Evolutionary conservation across 2,888 invertebrate genomes (phyloP), one percentile per base, ranked within the genome.

Genomic region (Seira musarum): DNA sequence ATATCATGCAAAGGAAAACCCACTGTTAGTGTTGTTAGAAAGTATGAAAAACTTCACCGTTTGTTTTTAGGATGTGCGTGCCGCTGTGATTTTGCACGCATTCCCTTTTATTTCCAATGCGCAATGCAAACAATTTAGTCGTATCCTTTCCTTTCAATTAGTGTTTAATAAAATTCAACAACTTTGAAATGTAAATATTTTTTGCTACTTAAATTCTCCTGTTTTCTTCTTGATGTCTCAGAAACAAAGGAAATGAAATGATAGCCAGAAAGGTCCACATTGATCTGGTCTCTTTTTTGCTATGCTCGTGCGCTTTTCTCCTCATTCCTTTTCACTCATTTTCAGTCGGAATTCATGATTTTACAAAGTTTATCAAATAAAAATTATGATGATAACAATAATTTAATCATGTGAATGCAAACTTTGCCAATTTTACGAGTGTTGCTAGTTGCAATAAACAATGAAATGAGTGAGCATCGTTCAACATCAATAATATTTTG

Each of bases 131-230:
- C n/a, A n/a, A n/a, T n/a, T n/a, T n/a, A n/a, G n/a, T n/a, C n/a
- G n/a, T n/a, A n/a, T n/a, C n/a, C n/a, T n/a, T n/a, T n/a, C n/a
- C 21, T 60, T 60, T 60, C 60, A 60, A 60, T 60, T 60, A 60
- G 60, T 21, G 60, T 21, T 22, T 2, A 60, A 60, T 10, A 60
- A 60, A 2, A 24, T 22, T 61, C 15, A 6, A 22, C 53, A 19
- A n/a, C n/a, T 57, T n/a, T 57, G n/a, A 61, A 61, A 53, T 15
- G 21, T 22, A 21, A 3, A 5, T 21, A 25, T 30, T 64, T 64
- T 64, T 64, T 64, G n/a, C 25, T 17, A 25, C 25, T 64, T 64
- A 24, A 25, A 30, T 30, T 64, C 25, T 30, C 6, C 8, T 64
- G 21, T 66, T 19, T 30, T 30, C 30, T 2, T 30, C 30, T 2